These are phyloP conservation scores for Egretta garzetta DNA, from an alignment of 2,113 vertebrate genomes.

Conservation along the genomic window DNA sequence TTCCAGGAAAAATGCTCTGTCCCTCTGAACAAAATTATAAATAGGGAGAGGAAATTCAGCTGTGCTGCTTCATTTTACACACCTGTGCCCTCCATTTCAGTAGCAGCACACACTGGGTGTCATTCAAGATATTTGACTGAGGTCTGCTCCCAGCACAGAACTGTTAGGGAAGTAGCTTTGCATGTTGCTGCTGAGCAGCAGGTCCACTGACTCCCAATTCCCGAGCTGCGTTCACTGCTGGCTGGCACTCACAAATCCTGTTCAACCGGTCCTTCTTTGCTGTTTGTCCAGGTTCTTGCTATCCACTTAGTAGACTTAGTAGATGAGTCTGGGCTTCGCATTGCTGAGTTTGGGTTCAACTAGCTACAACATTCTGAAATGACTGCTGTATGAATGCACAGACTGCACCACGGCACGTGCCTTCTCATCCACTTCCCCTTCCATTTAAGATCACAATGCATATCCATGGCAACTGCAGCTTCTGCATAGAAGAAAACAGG, in stretches of 20 bases:
- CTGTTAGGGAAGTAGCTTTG: background rate
- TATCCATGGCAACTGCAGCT: slow-evolving; percentile 8
- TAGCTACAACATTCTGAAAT: background rate
- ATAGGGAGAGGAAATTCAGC: background rate
- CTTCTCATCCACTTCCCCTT: background rate
- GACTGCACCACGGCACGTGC: background rate
- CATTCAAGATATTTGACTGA: background rate
- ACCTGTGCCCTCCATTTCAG: background rate
- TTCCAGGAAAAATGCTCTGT: background rate
- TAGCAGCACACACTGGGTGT: background rate
- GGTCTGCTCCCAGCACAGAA: background rate
- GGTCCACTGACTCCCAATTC: background rate
- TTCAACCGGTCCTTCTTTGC: background rate
- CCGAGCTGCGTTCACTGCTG: background rate
- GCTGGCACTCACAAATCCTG: background rate
- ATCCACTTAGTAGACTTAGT: background rate
- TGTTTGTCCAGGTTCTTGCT: background rate
- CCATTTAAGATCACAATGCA: background rate
- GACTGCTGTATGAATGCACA: background rate
- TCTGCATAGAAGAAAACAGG: background rate
- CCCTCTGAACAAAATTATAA: background rate
- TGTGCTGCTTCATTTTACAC: background rate
- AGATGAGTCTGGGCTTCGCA: background rate
- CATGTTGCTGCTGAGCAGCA: background rate
- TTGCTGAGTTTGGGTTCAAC: background rate